These are phyloP conservation scores for Eupithecia centaureata DNA, from an alignment of 2,888 invertebrate genomes.

Conservation along the genomic window DNA sequence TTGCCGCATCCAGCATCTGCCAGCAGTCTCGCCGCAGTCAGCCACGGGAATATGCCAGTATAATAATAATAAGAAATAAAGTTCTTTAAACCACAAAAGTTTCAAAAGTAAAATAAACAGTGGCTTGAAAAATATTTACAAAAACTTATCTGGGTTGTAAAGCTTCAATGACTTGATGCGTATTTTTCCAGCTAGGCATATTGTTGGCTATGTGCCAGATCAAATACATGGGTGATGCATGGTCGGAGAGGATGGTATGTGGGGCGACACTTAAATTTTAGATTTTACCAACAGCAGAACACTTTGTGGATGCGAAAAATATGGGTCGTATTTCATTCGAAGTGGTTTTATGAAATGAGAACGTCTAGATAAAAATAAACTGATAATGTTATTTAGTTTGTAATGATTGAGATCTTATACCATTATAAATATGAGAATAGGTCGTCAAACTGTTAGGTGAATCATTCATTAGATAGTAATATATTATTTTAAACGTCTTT, in stretches of 20 bases:
- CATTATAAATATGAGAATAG: no score
- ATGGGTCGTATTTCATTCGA: slow-evolving; percentile 21
- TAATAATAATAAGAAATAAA: no score
- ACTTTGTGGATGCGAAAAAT: slow-evolving; percentile 21
- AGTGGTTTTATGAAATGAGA: slow-evolving; percentile 13
- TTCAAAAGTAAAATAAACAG: slow-evolving; percentile 23
- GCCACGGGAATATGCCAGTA: no score
- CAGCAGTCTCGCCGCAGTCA: no score
- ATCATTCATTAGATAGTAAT: no score
- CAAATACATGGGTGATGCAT: slow-evolving; percentile 65
- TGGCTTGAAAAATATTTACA: slow-evolving; percentile 29
- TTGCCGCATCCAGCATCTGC: no score
- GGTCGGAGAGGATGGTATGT: slow-evolving; percentile 54
- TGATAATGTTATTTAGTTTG: background rate
- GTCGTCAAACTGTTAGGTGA: no score
- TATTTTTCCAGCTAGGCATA: slow-evolving; percentile 69
- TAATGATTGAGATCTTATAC: background rate
- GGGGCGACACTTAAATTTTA: slow-evolving; percentile 72
- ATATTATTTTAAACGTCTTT: no score
- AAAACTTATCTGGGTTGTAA: slow-evolving; percentile 48
- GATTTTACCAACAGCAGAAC: slow-evolving; percentile 52
- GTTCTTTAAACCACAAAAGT: no score
- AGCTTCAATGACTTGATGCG: slow-evolving; percentile 65
- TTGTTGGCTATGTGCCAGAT: slow-evolving; percentile 73
- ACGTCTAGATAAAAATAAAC: slow-evolving; percentile 1